Percentiles rank a stretch among this genome's conserved stretches.
Evolutionary conservation across 2,113 vertebrate species (phyloP).

Genomic region (Bettongia penicillata): DNA sequence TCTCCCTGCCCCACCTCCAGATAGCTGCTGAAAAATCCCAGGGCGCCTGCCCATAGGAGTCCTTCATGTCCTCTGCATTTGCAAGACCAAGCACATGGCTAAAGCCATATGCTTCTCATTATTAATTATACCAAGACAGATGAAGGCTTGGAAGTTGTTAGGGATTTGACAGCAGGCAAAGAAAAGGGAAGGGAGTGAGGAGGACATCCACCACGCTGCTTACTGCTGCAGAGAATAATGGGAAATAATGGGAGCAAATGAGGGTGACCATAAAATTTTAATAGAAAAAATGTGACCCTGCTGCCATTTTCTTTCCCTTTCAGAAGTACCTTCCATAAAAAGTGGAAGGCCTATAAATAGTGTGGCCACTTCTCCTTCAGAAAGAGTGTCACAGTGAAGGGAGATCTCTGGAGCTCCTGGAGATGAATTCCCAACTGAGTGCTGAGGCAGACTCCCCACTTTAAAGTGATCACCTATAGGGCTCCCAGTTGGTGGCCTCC

Average conservation of each 20-base stretch:
- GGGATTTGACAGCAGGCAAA: fast-evolving
- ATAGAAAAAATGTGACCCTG: neutral
- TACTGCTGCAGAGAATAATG: fast-evolving
- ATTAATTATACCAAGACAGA: neutral
- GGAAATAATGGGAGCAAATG: too few species aligned
- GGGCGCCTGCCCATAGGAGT: neutral
- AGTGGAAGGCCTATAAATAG: neutral
- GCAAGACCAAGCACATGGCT: fast-evolving
- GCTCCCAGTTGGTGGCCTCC: neutral
- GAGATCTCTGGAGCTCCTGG: neutral
- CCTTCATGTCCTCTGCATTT: neutral
- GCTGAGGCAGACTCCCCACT: neutral
- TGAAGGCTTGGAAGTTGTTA: fast-evolving
- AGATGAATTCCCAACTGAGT: neutral
- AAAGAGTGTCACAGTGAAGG: fast-evolving
- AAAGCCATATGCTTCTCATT: neutral
- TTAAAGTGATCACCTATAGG: neutral
- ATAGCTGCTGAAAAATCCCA: fast-evolving
- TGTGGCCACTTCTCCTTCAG: fast-evolving
- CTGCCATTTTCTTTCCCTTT: neutral
- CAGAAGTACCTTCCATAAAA: neutral
- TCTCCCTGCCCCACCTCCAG: fast-evolving
- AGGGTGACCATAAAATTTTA: neutral
- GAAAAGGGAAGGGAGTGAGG: neutral
- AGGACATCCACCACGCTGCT: neutral